phyloP scores from a whole-genome alignment of 2,113 vertebrate species.

The Ctenodactylus gundi region DNA sequence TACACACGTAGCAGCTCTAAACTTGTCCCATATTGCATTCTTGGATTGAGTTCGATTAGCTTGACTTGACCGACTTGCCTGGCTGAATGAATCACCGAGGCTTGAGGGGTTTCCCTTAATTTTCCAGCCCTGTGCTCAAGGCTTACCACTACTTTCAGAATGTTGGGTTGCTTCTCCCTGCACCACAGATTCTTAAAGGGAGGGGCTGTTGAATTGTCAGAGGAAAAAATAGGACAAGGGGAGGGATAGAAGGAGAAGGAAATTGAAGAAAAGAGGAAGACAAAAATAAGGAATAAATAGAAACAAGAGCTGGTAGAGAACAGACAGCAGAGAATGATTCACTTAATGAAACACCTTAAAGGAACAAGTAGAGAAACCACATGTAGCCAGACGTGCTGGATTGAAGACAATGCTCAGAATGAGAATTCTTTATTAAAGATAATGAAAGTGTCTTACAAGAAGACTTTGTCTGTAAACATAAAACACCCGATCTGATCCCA shows the following conservation, averaged over 20 bases:
- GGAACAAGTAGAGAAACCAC: not conserved
- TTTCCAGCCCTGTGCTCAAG: not conserved
- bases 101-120: not conserved
- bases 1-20: not conserved
- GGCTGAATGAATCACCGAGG: not conserved
- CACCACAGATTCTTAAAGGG: not conserved
- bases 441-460: not conserved
- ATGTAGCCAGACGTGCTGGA: not conserved
- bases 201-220: not conserved
- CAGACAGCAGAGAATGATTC: not conserved
- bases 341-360: not conserved
- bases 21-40: not conserved
- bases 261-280: not conserved
- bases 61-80: not conserved
- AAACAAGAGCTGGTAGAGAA: not conserved
- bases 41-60: not conserved
- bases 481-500: not conserved
- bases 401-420: not conserved
- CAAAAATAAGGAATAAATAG: not conserved
- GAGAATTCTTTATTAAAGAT: not conserved
- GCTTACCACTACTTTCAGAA: not conserved
- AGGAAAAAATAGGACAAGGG: not conserved
- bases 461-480: not conserved
- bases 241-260: not conserved
- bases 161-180: not conserved